These are phyloP conservation scores for Zaprionus ornatus DNA, from an alignment of 1,140 invertebrate species.

Conservation along the genomic window DNA sequence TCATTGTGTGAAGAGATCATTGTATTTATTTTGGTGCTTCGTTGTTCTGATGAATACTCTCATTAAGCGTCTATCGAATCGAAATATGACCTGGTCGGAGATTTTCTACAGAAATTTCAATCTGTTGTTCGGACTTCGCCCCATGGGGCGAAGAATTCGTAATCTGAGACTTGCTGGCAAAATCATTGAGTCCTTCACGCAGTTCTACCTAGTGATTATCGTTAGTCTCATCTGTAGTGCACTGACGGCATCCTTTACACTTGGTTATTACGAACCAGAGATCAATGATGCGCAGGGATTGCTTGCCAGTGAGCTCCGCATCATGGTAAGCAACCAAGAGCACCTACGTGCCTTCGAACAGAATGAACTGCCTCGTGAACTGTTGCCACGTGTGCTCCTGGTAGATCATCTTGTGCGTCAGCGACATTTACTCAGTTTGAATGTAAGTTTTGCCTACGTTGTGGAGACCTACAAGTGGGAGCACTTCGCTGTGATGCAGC, in stretches of 20 bases:
- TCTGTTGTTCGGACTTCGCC: background rate
- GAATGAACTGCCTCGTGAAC: background rate
- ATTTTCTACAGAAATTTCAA: background rate
- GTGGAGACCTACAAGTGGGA: background rate
- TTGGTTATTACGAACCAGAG: background rate
- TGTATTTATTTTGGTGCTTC: background rate
- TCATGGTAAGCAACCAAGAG: conserved; percentile 5
- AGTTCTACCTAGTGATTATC: background rate
- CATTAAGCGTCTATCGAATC: background rate
- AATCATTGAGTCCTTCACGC: background rate
- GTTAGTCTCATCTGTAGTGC: background rate
- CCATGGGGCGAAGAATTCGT: background rate
- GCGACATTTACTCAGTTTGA: background rate
- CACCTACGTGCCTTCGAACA: background rate
- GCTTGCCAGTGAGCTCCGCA: conserved; percentile 26
- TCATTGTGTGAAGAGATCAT: background rate
- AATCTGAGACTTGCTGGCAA: background rate
- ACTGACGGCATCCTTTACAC: conserved; percentile 9
- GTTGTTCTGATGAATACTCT: background rate
- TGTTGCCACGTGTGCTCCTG: conserved; percentile 7
- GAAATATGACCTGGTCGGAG: background rate
- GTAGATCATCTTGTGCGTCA: background rate
- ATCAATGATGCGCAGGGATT: conserved; percentile 24
- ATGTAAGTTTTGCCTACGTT: conserved; percentile 28
- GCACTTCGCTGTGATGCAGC: background rate